Evolutionary conservation across 1,140 invertebrate genomes (phyloP).

Genomic region (Euglossa dilemma): DNA sequence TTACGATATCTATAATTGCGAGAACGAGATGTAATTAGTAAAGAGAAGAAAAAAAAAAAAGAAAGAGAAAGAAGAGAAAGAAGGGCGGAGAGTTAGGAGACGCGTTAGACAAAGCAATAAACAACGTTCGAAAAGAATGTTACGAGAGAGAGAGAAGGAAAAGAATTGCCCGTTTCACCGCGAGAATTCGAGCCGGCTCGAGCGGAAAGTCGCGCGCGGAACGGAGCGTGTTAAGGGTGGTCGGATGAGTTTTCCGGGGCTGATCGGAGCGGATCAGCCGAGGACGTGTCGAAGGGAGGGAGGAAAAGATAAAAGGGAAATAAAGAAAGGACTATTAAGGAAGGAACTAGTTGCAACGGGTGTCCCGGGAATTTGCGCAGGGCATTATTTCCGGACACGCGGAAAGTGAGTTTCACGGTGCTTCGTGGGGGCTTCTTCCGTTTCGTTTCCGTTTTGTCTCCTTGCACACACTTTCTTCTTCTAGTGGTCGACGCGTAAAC

Average conservation of each 20-base stretch:
- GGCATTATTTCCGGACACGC: slow-evolving; percentile 24
- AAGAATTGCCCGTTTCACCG: background rate
- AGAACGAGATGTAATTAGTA: too few species aligned
- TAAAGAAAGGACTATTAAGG: background rate
- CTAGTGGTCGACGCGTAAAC: slow-evolving; percentile 24
- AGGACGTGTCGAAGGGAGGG: background rate
- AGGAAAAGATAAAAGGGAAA: background rate
- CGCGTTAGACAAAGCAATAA: too few species aligned
- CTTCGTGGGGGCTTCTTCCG: slow-evolving; percentile 62
- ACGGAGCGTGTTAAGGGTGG: slow-evolving; percentile 32
- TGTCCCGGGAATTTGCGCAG: slow-evolving; percentile 36
- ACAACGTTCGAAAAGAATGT: too few species aligned
- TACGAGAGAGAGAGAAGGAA: background rate
- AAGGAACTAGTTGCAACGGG: slow-evolving; percentile 45
- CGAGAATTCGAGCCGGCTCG: too few species aligned
- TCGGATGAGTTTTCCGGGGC: slow-evolving; percentile 30
- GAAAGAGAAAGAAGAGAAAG: background rate
- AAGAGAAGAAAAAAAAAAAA: slow-evolving; percentile 1
- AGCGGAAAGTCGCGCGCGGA: slow-evolving; percentile 29
- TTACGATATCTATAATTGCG: too few species aligned
- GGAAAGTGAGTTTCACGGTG: slow-evolving; percentile 44
- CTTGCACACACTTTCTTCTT: slow-evolving; percentile 33
- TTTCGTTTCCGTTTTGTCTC: slow-evolving; percentile 38
- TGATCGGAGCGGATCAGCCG: slow-evolving; percentile 14
- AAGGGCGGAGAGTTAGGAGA: background rate